These are phyloP conservation scores for Smutsia temminckii DNA, from an alignment of 2,797 vertebrate genomes.

Conservation along the genomic window DNA sequence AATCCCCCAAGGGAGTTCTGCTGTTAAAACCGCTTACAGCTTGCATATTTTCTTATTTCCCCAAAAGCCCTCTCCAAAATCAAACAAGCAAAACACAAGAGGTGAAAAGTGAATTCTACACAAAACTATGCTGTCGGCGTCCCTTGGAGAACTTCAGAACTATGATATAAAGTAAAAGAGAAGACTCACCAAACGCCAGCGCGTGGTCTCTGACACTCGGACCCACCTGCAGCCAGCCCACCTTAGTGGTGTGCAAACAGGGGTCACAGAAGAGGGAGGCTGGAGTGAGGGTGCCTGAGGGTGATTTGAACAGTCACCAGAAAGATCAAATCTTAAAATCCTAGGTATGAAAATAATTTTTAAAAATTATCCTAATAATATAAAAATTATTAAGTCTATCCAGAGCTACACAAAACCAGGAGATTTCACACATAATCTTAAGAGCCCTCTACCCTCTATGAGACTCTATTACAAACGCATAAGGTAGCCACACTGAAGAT, in stretches of 20 bases:
- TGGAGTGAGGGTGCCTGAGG: background rate
- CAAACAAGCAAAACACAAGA: background rate
- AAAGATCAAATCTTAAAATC: background rate
- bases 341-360: background rate
- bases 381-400: background rate
- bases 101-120: background rate
- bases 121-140: background rate
- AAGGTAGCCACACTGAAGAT: background rate
- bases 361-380: background rate
- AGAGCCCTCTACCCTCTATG: rapidly evolving
- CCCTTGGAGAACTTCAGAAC: background rate
- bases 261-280: background rate
- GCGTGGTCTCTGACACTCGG: rapidly evolving
- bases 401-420: background rate
- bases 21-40: background rate
- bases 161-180: background rate
- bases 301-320: background rate
- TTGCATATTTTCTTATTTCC: background rate
- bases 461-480: background rate
- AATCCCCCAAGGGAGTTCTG: background rate
- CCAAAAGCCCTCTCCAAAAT: background rate
- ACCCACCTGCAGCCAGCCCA: background rate
- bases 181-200: rapidly evolving
- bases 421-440: background rate
- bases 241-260: background rate